These are phyloP conservation scores for Muscicapa striata DNA, from an alignment of 2,797 vertebrate genomes.

Conservation along the genomic window DNA sequence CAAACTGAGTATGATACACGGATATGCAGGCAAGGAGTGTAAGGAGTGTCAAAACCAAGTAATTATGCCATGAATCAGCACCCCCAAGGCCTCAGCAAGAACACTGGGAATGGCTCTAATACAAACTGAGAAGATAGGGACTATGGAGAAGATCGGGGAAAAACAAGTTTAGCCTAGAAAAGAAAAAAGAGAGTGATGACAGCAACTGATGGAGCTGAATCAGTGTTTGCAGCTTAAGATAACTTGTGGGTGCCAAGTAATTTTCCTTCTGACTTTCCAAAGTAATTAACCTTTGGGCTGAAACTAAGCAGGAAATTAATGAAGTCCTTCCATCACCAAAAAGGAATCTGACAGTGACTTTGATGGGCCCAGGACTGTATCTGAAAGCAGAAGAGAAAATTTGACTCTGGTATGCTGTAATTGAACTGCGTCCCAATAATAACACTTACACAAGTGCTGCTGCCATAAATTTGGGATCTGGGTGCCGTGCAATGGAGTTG, in stretches of 20 bases:
- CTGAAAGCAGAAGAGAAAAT: not conserved
- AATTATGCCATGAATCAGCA: not conserved
- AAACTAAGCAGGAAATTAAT: slow-evolving; percentile 26
- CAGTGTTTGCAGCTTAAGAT: not conserved
- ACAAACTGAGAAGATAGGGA: not conserved
- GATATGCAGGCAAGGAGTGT: not conserved
- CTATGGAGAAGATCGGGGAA: not conserved
- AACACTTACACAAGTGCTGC: not conserved
- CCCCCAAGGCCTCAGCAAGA: not conserved
- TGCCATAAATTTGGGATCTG: not conserved
- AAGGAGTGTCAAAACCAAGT: not conserved
- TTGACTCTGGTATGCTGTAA: not conserved
- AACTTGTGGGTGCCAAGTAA: not conserved
- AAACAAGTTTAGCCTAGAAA: not conserved
- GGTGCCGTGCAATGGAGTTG: not conserved
- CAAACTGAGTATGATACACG: not conserved
- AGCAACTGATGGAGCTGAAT: not conserved
- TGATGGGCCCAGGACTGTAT: not conserved
- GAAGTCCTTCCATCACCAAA: not conserved
- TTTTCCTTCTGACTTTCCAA: slow-evolving; percentile 37
- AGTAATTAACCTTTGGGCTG: slow-evolving; percentile 49
- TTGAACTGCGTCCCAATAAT: not conserved
- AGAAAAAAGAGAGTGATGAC: not conserved
- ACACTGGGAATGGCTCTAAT: accelerated
- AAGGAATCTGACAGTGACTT: not conserved